Evolutionary conservation across 2,797 vertebrate species (phyloP).

Genomic region (Setipinna tenuifilis): DNA sequence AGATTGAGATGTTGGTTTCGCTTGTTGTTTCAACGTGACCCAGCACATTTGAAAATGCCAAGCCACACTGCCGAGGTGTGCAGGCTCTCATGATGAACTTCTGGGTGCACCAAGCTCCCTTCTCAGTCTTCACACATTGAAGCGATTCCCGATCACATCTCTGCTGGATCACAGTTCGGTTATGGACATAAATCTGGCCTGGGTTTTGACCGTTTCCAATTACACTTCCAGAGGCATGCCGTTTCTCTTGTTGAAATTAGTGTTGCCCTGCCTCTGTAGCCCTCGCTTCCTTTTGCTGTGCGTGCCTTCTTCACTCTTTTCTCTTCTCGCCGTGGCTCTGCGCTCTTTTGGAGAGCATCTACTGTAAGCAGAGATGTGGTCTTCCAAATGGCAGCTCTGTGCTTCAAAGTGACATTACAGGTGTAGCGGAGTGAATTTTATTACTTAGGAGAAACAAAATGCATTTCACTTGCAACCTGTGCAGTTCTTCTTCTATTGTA

Average conservation of each 20-base stretch:
- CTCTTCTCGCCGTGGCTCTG: background rate
- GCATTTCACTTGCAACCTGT: background rate
- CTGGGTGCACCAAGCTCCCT: background rate
- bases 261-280: background rate
- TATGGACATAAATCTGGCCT: conserved; percentile 5
- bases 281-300: background rate
- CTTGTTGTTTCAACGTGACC: background rate
- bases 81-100: background rate
- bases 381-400: background rate
- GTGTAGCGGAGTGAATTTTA: background rate
- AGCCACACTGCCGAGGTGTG: background rate
- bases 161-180: background rate
- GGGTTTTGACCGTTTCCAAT: background rate
- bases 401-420: background rate
- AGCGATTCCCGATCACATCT: background rate
- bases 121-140: background rate
- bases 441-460: background rate
- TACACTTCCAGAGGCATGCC: background rate
- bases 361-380: background rate
- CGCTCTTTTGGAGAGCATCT: background rate
- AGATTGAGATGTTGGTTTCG: background rate
- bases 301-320: background rate
- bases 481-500: background rate
- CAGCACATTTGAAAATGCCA: background rate
- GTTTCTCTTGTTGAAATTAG: background rate